Evolutionary conservation across 2,113 vertebrate species (phyloP), one percentile per base, ranked within the genome.

Genomic region (Centrocercus urophasianus): DNA sequence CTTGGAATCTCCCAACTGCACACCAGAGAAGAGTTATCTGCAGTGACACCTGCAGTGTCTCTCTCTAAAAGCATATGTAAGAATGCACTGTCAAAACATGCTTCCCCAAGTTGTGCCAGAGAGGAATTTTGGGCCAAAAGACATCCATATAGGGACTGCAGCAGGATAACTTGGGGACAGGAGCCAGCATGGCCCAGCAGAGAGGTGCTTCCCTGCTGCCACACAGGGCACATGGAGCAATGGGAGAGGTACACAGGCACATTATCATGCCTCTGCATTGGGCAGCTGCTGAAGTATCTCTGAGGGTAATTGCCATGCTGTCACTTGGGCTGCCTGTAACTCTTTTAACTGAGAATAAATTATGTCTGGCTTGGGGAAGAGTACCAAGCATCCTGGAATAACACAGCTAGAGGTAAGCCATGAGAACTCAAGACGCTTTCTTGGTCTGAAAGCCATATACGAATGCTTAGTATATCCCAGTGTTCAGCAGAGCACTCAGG

Each of bases 161-260:
- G 86, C 61, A 77, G 0, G 5, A 76, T 75, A 85, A 67, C 36
- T 36, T 3, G 0, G 27, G 11, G 64, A 80, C 40, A 16, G 34
- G 34, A 88, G 22, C 0, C 0, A 36, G 34, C 15, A 25, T 27
- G 25, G 36, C 24, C 36, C 36, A 38, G 25, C 60, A 40, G 32
- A 4, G 0, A 75, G 0, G 0, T 2, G 3, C 45, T 85, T 80
- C 45, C 56, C 42, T 24, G 50, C 24, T 70, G 63, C 69, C 77
- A 59, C 7, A 36, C 0, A 0, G 70, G 56, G 59, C 63, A 79
- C 1, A 1, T 43, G 61, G 64, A 89, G 45, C 56, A 83, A 66
- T 0, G 0, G 1, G 28, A 42, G 67, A 60, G 10, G 77, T 67
- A 22, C 1, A 0, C 32, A 60, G 3, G 32, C 2, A 56, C 18